Conservation (phyloP, 2,113 vertebrate genomes). For the Camelus dromedarius region DNA sequence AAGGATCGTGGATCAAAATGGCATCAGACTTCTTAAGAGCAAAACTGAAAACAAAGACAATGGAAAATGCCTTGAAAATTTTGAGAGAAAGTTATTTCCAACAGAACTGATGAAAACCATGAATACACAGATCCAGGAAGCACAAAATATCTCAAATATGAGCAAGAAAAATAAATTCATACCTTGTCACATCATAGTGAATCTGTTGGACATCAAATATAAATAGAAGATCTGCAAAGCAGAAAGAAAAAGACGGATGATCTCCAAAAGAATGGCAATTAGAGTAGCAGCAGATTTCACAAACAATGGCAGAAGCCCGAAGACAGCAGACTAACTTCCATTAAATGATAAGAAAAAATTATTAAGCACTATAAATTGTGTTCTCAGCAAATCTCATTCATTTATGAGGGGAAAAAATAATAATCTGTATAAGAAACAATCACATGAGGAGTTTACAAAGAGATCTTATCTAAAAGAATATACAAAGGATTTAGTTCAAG, state of each 20-base stretch:
- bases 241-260: neutral
- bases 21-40: neutral
- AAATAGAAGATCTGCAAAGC: slow-evolving; percentile 10
- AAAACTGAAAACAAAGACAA: neutral
- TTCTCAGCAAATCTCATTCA: neutral
- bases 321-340: neutral
- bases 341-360: neutral
- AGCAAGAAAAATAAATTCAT: slow-evolving; percentile 23
- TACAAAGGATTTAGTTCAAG: neutral
- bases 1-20: neutral
- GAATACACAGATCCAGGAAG: neutral
- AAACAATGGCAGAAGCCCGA: neutral
- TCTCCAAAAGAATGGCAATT: neutral
- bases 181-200: neutral
- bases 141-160: neutral
- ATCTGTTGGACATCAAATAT: neutral
- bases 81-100: neutral
- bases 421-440: slow-evolving; percentile 20
- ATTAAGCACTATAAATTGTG: neutral
- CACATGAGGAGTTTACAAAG: neutral
- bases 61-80: neutral
- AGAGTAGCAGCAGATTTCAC: neutral
- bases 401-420: neutral
- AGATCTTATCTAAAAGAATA: neutral
- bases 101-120: slow-evolving; percentile 19